Conservation (phyloP, 2,888 invertebrate species). For the Melanostoma mellinum region DNA sequence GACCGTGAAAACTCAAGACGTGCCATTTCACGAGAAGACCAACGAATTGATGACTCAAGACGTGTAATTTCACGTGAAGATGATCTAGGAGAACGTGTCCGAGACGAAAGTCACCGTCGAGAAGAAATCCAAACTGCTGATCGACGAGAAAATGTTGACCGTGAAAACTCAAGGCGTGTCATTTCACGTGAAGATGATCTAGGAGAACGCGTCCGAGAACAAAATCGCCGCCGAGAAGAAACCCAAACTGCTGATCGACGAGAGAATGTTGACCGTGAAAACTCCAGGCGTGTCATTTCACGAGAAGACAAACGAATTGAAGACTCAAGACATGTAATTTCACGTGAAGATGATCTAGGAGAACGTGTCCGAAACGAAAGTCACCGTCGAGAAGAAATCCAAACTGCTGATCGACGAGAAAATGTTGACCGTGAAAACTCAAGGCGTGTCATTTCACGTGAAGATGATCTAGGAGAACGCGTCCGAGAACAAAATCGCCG, state of each 20-base stretch:
- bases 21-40: background rate
- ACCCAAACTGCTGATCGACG: background rate
- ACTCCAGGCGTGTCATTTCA: background rate
- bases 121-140: background rate
- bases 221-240: background rate
- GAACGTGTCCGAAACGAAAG: no score
- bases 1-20: background rate
- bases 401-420: no score
- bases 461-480: no score
- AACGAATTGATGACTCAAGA: background rate
- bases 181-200: background rate
- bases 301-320: slow-evolving; percentile 4
- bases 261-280: background rate
- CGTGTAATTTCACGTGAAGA: no score
- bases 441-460: background rate
- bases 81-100: no score
- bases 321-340: no score
- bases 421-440: no score
- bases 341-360: no score
- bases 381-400: no score
- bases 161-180: background rate
- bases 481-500: no score
- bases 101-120: background rate
- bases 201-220: background rate
- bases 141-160: background rate